Percentiles rank a stretch among this genome's conserved stretches.
phyloP scores from a whole-genome alignment of 2,797 vertebrate genomes.

The Argyrosomus regius region DNA sequence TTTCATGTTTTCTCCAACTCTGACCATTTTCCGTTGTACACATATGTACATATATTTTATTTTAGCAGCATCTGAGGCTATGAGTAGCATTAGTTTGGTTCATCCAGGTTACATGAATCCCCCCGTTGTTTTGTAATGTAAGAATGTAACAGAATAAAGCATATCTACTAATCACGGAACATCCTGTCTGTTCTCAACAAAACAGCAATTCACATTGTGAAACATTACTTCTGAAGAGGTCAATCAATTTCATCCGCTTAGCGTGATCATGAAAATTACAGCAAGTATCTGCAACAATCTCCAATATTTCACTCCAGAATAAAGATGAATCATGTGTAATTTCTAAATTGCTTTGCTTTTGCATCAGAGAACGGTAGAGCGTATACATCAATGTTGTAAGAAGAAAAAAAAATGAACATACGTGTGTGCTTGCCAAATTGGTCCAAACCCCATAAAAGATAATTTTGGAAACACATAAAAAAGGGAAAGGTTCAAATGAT shows the following conservation, averaged over 20 bases:
- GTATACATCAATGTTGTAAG: background rate
- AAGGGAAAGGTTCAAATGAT: slow-evolving; percentile 2
- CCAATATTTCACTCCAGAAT: background rate
- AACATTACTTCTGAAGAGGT: slow-evolving; percentile 7
- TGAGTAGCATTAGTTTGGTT: background rate
- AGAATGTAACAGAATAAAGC: slow-evolving; percentile 2
- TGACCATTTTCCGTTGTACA: background rate
- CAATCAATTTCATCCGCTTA: slow-evolving; percentile 11
- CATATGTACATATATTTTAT: background rate
- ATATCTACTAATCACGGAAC: background rate
- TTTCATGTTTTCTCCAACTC: background rate
- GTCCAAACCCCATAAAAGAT: slow-evolving; percentile 11
- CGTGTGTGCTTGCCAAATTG: background rate
- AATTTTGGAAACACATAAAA: background rate
- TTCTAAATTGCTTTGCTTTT: background rate
- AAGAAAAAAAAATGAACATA: background rate
- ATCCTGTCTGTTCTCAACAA: background rate
- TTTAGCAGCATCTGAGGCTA: background rate
- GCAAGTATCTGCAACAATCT: background rate
- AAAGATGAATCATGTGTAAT: background rate
- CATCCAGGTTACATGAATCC: background rate
- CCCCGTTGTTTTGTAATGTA: background rate
- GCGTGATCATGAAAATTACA: background rate
- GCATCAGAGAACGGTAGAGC: background rate
- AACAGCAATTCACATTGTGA: background rate